A percentile compares a stretch with the other conserved stretches of the same genome.
These are phyloP conservation scores for Drosophila sucinea DNA, from an alignment of 1,140 invertebrate genomes.

Conservation along the genomic window DNA sequence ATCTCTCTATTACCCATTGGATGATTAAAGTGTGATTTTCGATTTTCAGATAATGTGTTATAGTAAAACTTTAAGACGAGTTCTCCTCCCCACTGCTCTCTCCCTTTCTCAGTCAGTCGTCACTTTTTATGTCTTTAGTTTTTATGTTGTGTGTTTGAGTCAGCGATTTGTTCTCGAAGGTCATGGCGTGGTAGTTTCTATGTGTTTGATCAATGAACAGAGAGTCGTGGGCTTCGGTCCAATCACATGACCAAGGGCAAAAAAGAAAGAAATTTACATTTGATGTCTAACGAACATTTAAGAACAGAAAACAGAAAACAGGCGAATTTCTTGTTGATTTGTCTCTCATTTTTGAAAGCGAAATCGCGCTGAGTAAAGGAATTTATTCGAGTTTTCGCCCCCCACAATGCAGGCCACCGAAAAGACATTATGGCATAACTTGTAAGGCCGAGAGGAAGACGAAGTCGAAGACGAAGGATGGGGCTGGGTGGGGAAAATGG, in stretches of 20 bases:
- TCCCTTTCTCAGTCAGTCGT: not conserved
- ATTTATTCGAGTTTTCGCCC: conserved; percentile 1
- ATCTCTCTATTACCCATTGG: not conserved
- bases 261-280: conserved; percentile 7
- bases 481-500: conserved; percentile 24
- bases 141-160: conserved; percentile 1
- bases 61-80: not conserved
- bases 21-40: conserved; percentile 1
- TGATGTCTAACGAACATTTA: not conserved
- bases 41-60: not conserved
- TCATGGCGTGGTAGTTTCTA: not conserved
- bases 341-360: not conserved
- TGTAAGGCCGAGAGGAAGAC: conserved; percentile 21
- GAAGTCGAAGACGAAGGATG: conserved; percentile 1
- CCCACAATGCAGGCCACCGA: conserved; percentile 53
- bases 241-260: not conserved
- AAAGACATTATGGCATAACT: conserved; percentile 57
- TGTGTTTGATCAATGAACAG: conserved; percentile 6
- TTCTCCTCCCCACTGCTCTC: not conserved
- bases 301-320: not conserved
- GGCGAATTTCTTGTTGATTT: not conserved
- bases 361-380: conserved; percentile 6
- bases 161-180: not conserved
- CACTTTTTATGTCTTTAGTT: conserved; percentile 1
- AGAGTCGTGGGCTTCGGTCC: not conserved